A percentile compares a stretch with the other conserved stretches of the same genome.
These are phyloP conservation scores for Orthosia cruda DNA, from an alignment of 2,888 invertebrate species.

Conservation along the genomic window DNA sequence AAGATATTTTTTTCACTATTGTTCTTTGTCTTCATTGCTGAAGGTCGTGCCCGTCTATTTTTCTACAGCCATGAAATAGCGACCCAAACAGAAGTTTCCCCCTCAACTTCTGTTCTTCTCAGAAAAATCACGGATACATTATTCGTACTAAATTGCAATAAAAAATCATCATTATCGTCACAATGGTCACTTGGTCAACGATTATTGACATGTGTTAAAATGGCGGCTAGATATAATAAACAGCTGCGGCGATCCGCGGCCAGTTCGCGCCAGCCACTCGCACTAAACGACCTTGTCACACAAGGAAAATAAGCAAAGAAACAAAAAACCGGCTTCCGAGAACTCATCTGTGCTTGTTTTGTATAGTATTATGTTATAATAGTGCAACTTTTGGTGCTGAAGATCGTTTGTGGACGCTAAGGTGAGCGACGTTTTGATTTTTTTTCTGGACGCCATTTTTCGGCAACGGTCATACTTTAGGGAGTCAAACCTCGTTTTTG, in stretches of 20 bases:
- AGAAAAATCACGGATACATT: not conserved
- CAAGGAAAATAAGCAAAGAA: constrained; percentile 58
- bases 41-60: too few relatives aligned
- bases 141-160: not conserved
- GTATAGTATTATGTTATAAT: constrained; percentile 46
- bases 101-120: not conserved
- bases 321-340: constrained; percentile 60
- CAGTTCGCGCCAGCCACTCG: constrained; percentile 56
- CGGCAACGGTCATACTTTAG: not conserved
- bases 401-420: constrained; percentile 36
- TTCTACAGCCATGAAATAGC: too few relatives aligned
- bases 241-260: constrained; percentile 13
- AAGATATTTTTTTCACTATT: too few relatives aligned
- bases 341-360: constrained; percentile 37
- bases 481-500: too few relatives aligned
- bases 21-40: too few relatives aligned
- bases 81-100: not conserved
- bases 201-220: constrained; percentile 37
- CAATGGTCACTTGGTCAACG: constrained; percentile 24
- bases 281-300: constrained; percentile 58
- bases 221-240: constrained; percentile 46
- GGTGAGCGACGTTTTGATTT: constrained; percentile 43
- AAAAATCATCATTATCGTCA: constrained; percentile 2
- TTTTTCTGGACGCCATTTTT: not conserved
- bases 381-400: constrained; percentile 41